Evolutionary conservation across 2,113 vertebrate species (phyloP).

Genomic region (Oryzias javanicus): DNA sequence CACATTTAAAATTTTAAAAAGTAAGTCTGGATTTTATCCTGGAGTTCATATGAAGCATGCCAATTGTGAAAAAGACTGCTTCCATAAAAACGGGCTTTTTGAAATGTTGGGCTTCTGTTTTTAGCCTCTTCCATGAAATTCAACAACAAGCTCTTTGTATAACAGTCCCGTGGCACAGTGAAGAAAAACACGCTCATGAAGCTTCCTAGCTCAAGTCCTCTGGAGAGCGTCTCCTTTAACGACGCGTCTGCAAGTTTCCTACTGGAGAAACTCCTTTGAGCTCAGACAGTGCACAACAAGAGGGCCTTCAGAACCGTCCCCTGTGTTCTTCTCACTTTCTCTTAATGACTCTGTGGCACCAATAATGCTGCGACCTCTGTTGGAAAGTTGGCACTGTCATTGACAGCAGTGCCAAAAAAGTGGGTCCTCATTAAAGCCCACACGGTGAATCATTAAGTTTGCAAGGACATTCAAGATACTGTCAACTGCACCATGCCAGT

Average conservation of each 20-base stretch:
- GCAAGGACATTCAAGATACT: slow-evolving; percentile 50
- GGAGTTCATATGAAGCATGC: too few relatives aligned
- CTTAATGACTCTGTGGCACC: slow-evolving; percentile 60
- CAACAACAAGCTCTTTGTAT: slow-evolving; percentile 38
- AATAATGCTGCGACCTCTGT: slow-evolving; percentile 51
- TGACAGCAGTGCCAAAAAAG: slow-evolving; percentile 50
- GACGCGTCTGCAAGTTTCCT: slow-evolving; percentile 39
- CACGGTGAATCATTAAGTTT: slow-evolving; percentile 63
- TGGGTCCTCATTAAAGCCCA: slow-evolving; percentile 67
- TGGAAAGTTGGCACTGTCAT: slow-evolving; percentile 43
- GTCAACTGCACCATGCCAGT: slow-evolving; percentile 25
- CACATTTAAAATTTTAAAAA: too few relatives aligned
- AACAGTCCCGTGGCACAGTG: slow-evolving; percentile 31
- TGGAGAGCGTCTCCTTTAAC: slow-evolving; percentile 52
- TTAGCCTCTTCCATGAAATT: slow-evolving; percentile 29
- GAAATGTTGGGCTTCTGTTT: slow-evolving; percentile 33
- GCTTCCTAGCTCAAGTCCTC: slow-evolving; percentile 41
- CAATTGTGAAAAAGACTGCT: slow-evolving; percentile 12
- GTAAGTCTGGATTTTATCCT: too few relatives aligned
- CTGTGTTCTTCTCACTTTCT: slow-evolving; percentile 31
- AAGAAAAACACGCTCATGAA: slow-evolving; percentile 63
- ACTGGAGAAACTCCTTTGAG: slow-evolving; percentile 43
- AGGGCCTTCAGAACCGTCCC: slow-evolving; percentile 39
- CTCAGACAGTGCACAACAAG: slow-evolving; percentile 39
- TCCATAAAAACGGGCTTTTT: slow-evolving; percentile 31